Evolutionary conservation across 2,797 vertebrate genomes (phyloP).

Genomic region (Pelobates cultripes): DNA sequence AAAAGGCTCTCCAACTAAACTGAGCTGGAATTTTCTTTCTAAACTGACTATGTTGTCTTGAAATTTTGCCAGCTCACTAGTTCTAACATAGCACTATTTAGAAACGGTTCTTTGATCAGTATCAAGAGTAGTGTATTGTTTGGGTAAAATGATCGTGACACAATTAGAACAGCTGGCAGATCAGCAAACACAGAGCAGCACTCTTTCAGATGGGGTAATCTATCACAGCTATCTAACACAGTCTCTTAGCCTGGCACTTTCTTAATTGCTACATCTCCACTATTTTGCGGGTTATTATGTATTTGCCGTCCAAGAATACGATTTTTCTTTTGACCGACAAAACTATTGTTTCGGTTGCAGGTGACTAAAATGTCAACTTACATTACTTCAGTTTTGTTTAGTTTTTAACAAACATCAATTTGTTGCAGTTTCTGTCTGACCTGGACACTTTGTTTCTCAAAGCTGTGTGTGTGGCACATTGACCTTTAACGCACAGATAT

Average conservation of each 20-base stretch:
- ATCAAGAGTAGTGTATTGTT: constrained; percentile 50
- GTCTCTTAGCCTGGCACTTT: constrained; percentile 36
- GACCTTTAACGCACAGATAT: too few species aligned
- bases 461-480: too few species aligned
- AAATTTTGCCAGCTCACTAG: too few species aligned
- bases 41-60: too few species aligned
- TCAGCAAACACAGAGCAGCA: constrained; percentile 31
- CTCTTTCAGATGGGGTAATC: constrained; percentile 47
- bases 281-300: constrained; percentile 32
- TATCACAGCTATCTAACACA: constrained; percentile 42
- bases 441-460: too few species aligned
- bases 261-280: constrained; percentile 52
- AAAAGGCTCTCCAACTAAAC: too few species aligned
- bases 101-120: constrained; percentile 37
- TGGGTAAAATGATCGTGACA: constrained; percentile 49
- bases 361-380: constrained; percentile 29
- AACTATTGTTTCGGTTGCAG: constrained; percentile 20
- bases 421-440: not conserved
- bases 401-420: not conserved
- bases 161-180: constrained; percentile 55
- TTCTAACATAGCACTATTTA: too few species aligned
- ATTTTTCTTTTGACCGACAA: constrained; percentile 11
- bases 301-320: constrained; percentile 15
- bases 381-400: constrained; percentile 1
- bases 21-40: too few species aligned